Conservation (phyloP, 1,140 invertebrate species). For the Penaeus indicus region DNA sequence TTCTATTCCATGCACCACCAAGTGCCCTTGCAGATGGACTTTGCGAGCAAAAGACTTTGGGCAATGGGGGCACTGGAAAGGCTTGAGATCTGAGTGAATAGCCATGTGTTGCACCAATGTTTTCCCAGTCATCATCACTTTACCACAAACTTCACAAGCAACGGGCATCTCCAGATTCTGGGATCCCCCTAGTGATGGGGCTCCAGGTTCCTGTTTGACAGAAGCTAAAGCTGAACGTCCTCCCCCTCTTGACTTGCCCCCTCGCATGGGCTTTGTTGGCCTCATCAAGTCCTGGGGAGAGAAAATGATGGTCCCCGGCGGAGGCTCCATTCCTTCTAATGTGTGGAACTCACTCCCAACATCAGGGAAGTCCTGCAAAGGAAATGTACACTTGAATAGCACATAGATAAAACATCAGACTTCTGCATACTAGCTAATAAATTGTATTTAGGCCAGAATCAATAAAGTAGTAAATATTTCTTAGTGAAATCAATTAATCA, state of each 20-base stretch:
- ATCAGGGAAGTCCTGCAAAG: slow-evolving; percentile 30
- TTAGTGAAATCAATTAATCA: too few species aligned
- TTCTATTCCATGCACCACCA: slow-evolving; percentile 65
- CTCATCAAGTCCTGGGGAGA: slow-evolving; percentile 63
- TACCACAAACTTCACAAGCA: slow-evolving; percentile 62
- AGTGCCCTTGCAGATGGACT: slow-evolving; percentile 65
- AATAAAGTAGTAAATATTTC: too few species aligned
- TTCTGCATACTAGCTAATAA: background rate
- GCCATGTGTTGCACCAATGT: slow-evolving; percentile 66
- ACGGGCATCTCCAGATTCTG: slow-evolving; percentile 59
- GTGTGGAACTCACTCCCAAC: slow-evolving; percentile 38
- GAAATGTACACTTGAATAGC: background rate
- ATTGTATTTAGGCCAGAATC: background rate
- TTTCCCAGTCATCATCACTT: slow-evolving; percentile 65
- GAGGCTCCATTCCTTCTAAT: slow-evolving; percentile 57
- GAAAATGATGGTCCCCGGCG: slow-evolving; percentile 64
- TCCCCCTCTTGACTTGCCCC: slow-evolving; percentile 21
- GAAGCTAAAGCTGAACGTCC: slow-evolving; percentile 30
- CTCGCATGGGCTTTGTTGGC: slow-evolving; percentile 21
- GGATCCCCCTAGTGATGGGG: slow-evolving; percentile 5
- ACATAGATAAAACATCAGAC: background rate
- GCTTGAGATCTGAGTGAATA: slow-evolving; percentile 65
- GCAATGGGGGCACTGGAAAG: slow-evolving; percentile 66
- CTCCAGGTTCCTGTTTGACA: slow-evolving; percentile 51
- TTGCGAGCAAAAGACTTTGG: slow-evolving; percentile 65